Conservation (phyloP, 2,797 vertebrate species). For the Presbytis comata region DNA sequence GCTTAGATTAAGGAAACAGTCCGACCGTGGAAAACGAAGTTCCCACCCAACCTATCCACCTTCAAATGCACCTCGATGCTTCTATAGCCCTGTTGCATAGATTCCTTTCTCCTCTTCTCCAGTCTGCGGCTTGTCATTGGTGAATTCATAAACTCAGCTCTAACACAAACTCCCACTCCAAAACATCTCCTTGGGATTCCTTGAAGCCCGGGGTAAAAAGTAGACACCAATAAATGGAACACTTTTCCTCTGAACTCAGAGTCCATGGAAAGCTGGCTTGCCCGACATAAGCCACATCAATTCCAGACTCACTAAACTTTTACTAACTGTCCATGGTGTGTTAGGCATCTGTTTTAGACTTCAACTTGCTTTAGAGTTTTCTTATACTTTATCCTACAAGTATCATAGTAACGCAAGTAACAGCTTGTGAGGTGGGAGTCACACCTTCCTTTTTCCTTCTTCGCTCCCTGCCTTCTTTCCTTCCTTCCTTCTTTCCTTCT, state of each 20-base stretch:
- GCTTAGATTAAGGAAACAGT: background rate
- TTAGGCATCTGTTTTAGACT: background rate
- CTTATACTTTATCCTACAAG: background rate
- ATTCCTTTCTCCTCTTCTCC: background rate
- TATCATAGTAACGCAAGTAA: background rate
- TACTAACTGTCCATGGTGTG: accelerated
- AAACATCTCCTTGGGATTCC: background rate
- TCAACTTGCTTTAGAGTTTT: background rate
- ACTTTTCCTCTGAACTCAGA: background rate
- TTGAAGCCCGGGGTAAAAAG: background rate
- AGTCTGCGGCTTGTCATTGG: too few relatives aligned
- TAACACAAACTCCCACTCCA: background rate
- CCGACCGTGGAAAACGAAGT: background rate
- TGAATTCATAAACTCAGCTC: background rate
- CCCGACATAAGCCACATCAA: background rate
- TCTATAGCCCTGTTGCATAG: background rate
- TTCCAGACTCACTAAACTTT: background rate
- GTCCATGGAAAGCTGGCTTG: too few relatives aligned
- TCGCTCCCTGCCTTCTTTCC: too few relatives aligned
- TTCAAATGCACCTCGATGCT: background rate
- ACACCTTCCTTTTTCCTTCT: background rate
- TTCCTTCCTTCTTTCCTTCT: too few relatives aligned
- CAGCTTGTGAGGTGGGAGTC: background rate
- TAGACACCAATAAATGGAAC: background rate
- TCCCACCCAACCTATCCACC: background rate